A percentile compares a stretch with the other conserved stretches of the same genome.
These are phyloP conservation scores for Norana najaformis DNA, from an alignment of 2,888 invertebrate species.

Conservation along the genomic window DNA sequence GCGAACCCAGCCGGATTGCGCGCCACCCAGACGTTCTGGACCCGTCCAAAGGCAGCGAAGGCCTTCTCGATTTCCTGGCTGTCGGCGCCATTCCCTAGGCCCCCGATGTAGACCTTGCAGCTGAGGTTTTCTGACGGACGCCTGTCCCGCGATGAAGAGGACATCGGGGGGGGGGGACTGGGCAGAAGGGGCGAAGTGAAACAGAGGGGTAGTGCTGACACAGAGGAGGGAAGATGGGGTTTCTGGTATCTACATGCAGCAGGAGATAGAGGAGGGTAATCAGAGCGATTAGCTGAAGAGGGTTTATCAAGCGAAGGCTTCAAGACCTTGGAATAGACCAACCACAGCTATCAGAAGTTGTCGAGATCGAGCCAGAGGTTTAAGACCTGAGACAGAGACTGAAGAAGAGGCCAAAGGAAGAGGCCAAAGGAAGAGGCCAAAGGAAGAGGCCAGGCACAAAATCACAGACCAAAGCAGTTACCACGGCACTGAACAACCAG, in stretches of 20 bases:
- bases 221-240: too few species aligned
- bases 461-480: neutral
- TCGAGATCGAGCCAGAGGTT: too few species aligned
- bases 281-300: too few species aligned
- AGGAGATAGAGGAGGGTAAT: neutral
- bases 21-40: constrained; percentile 91
- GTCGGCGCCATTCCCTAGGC: constrained; percentile 85
- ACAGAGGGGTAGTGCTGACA: neutral
- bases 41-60: constrained; percentile 83
- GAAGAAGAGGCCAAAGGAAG: too few species aligned
- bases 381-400: too few species aligned
- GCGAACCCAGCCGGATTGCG: constrained; percentile 80
- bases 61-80: constrained; percentile 84
- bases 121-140: constrained; percentile 68
- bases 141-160: neutral
- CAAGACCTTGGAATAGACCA: neutral
- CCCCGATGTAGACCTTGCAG: constrained; percentile 91
- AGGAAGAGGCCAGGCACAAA: too few species aligned
- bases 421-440: too few species aligned
- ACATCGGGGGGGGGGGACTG: neutral
- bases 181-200: too few species aligned
- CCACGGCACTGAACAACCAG: too few species aligned
- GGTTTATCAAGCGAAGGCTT: too few species aligned
- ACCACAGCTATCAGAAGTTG: too few species aligned
- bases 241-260: neutral